Evolutionary conservation across 2,797 vertebrate species (phyloP).

Genomic region (Hydrophis major): DNA sequence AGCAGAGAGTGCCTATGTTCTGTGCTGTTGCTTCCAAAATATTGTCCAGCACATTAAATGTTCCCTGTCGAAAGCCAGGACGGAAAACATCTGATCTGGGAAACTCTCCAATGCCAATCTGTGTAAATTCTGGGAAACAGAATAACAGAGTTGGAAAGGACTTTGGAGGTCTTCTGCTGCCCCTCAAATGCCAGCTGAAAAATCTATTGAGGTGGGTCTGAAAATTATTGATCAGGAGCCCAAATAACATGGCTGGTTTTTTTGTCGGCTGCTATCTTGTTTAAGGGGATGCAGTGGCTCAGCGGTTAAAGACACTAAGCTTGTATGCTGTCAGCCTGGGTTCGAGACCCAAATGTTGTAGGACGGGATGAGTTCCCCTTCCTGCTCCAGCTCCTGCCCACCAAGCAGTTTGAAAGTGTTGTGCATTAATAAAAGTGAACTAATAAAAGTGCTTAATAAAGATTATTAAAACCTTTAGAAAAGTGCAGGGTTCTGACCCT

Average conservation of each 20-base stretch:
- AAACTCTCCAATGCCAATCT: not conserved
- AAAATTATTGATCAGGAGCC: not conserved
- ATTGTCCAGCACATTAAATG: not conserved
- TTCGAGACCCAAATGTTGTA: not conserved
- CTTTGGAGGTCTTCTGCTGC: not conserved
- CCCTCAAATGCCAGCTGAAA: not conserved
- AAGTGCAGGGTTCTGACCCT: too few relatives aligned
- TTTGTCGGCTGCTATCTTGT: not conserved
- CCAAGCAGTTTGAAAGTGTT: not conserved
- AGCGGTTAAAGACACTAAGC: not conserved
- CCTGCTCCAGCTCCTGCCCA: not conserved
- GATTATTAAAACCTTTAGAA: too few relatives aligned
- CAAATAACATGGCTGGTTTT: not conserved
- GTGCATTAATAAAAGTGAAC: too few relatives aligned
- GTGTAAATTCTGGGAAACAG: not conserved
- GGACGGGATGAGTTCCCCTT: not conserved
- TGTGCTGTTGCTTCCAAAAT: not conserved
- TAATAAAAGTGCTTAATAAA: too few relatives aligned
- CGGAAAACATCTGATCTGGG: not conserved
- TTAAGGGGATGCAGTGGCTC: not conserved
- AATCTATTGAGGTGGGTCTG: not conserved
- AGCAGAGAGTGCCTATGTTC: not conserved
- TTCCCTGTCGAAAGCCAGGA: not conserved
- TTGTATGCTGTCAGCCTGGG: not conserved
- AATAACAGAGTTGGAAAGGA: not conserved